These are phyloP conservation scores for Urocynchramus pylzowi DNA, from an alignment of 2,113 vertebrate species.

Conservation along the genomic window DNA sequence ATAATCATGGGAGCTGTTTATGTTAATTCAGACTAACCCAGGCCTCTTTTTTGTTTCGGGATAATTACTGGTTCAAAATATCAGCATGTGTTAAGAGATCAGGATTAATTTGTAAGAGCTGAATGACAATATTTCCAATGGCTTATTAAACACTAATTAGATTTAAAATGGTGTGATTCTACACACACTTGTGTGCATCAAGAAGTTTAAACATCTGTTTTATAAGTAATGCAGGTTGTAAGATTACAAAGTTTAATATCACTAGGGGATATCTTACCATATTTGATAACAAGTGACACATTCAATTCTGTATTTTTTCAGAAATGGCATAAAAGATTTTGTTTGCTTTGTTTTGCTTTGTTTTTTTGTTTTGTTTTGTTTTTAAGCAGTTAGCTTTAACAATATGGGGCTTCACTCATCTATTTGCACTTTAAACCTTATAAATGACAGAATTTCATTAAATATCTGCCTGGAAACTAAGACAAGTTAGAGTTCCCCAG, in stretches of 20 bases:
- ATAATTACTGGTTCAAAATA: slow-evolving; percentile 68
- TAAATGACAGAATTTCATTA: background rate
- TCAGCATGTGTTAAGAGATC: slow-evolving; percentile 65
- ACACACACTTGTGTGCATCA: slow-evolving; percentile 18
- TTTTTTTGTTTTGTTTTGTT: background rate
- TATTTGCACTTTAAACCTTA: background rate
- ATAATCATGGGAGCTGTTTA: slow-evolving; percentile 34
- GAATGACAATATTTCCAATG: slow-evolving; percentile 67
- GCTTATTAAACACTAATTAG: slow-evolving; percentile 72
- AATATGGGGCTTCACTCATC: background rate
- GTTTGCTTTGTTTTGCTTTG: background rate
- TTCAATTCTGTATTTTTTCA: background rate
- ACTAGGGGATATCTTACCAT: background rate
- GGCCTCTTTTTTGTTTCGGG: slow-evolving; percentile 51
- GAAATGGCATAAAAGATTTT: background rate
- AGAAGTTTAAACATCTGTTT: slow-evolving; percentile 52
- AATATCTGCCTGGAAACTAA: background rate
- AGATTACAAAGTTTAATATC: slow-evolving; percentile 48
- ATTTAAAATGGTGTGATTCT: slow-evolving; percentile 62
- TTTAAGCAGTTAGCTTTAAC: background rate
- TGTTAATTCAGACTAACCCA: slow-evolving; percentile 30
- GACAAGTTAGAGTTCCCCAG: background rate
- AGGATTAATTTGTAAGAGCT: slow-evolving; percentile 64
- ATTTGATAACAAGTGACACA: background rate
- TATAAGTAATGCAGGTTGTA: background rate